Evolutionary conservation across 2,888 invertebrate species (phyloP), one percentile per base, ranked within the genome.

Genomic region (Hedychridium roseum): DNA sequence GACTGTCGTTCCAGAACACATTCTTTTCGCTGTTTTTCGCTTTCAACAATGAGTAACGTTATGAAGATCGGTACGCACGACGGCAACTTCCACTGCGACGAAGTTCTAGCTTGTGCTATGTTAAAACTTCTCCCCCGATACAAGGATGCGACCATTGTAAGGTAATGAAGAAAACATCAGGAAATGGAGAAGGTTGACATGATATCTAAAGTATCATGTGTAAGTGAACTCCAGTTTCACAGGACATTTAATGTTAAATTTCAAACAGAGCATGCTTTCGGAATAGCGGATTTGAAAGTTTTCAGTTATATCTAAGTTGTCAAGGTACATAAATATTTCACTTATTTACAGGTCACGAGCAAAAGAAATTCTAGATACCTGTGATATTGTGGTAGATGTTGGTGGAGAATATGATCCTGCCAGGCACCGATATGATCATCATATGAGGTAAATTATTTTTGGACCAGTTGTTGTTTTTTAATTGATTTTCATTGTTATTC

Each of bases 311-410:
- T n/a, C n/a, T n/a, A n/a, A n/a, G n/a, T n/a, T n/a, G n/a, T n/a
- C n/a, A n/a, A n/a, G n/a, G n/a, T n/a, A n/a, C n/a, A n/a, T n/a
- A n/a, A n/a, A n/a, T n/a, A n/a, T n/a, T n/a, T n/a, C n/a, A n/a
- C n/a, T 52, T 60, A 47, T 38, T 70, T 73, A 3, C 65, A 86
- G 87, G 65, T 81, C 85, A 0, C 74, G 88, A 26, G 83, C 87
- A 64, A 66, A 75, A 2, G 71, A 71, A 21, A 51, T 87, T 54
- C 82, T 98, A 42, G 85, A 88, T 0, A 84, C 84, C 1, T 97
- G 97, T 80, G 94, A 97, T 72, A 87, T 98, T 59, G 94, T 99
- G 0, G 90, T 99, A 0, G 98, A 99, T 81, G 97, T 98, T 2
- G 98, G 98, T 2, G 90, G 87, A 1, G 84, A 84, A 11, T 99